A percentile compares a stretch with the other conserved stretches of the same genome.
Conservation (phyloP, 2,888 invertebrate species). For the Aphelenchoides bicaudatus region DNA sequence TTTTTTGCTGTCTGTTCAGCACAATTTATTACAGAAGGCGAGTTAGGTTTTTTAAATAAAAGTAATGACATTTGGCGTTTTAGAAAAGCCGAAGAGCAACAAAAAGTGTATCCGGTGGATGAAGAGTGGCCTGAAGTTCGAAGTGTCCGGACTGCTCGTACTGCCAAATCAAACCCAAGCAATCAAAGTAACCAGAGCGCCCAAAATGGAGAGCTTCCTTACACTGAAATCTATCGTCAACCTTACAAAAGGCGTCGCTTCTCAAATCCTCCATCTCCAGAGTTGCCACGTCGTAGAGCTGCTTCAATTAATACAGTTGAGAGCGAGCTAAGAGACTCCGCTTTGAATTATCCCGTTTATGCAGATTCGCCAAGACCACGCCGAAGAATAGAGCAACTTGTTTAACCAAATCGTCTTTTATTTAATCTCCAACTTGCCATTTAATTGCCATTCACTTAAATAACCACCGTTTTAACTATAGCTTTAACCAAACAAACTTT, state of each 20-base stretch:
- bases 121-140: too few species aligned
- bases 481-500: too few species aligned
- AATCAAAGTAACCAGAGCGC: too few species aligned
- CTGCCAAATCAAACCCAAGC: too few species aligned
- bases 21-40: background rate
- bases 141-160: too few species aligned
- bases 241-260: background rate
- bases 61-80: too few species aligned
- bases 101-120: too few species aligned
- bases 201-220: too few species aligned
- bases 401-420: slow-evolving; percentile 1
- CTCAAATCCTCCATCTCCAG: background rate
- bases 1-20: slow-evolving; percentile 1
- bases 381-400: slow-evolving; percentile 6
- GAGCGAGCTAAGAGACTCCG: background rate
- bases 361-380: background rate
- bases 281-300: background rate
- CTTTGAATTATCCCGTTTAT: background rate
- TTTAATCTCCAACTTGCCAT: slow-evolving; percentile 6
- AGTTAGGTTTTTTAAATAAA: background rate
- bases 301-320: background rate
- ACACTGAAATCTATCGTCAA: slow-evolving; percentile 2
- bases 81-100: too few species aligned
- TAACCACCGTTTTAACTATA: too few species aligned
- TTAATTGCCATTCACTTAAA: background rate